phyloP scores from a whole-genome alignment of 2,888 invertebrate species.

The Coelinius sp. region DNA sequence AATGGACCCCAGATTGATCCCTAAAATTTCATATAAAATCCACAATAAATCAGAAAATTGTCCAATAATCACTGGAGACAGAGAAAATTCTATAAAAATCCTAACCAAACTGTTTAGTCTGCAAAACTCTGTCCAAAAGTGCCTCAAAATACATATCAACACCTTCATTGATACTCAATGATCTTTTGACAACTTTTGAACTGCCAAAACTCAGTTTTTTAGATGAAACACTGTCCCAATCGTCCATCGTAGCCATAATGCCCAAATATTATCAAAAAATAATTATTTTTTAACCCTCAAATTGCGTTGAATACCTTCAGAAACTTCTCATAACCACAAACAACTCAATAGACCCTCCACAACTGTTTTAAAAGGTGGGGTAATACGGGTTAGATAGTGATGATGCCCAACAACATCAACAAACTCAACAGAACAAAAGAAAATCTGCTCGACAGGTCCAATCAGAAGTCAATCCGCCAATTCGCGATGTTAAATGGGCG shows the following conservation, averaged over 20 bases:
- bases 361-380: no score
- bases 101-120: constrained; percentile 40
- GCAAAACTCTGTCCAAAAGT: constrained; percentile 36
- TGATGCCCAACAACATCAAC: no score
- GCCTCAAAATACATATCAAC: constrained; percentile 28
- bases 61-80: background rate
- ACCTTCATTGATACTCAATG: background rate
- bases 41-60: background rate
- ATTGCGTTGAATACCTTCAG: no score
- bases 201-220: background rate
- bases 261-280: no score
- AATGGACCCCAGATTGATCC: constrained; percentile 48
- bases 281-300: no score
- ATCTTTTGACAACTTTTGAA: background rate
- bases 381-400: no score
- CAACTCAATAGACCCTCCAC: no score
- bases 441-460: no score
- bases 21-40: constrained; percentile 41
- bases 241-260: background rate
- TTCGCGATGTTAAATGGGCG: no score
- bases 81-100: background rate
- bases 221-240: background rate
- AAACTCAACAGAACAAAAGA: no score
- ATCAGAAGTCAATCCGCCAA: no score
- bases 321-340: no score